Conservation (phyloP, 2,888 invertebrate species). For the Zelleria hepariella region DNA sequence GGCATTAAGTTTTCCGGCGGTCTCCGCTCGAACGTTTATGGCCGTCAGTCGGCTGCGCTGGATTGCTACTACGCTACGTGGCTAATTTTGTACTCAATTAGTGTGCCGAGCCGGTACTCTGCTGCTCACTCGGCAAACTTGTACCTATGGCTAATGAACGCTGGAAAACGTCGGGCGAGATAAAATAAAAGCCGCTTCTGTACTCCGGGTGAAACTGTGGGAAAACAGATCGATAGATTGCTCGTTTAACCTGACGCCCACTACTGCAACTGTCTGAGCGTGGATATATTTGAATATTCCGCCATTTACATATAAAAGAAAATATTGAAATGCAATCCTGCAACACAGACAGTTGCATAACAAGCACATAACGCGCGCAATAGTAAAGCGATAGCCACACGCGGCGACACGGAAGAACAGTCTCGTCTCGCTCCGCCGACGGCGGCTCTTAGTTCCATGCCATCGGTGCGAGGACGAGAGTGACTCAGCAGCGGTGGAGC, state of each 20-base stretch:
- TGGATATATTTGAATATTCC: background rate
- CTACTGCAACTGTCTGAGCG: background rate
- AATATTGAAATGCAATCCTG: background rate
- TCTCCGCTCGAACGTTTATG: conserved; percentile 13
- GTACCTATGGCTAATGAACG: background rate
- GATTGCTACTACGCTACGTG: conserved; percentile 20
- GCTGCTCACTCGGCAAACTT: background rate
- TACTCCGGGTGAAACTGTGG: background rate
- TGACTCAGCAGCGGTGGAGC: conserved; percentile 35
- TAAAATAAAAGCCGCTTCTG: background rate
- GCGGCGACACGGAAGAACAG: conserved; percentile 3
- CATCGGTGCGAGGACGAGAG: conserved; percentile 48
- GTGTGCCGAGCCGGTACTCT: conserved; percentile 13
- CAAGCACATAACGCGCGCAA: conserved; percentile 6
- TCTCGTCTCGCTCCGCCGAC: conserved; percentile 33
- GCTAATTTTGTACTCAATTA: conserved; percentile 36
- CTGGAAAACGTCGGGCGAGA: background rate
- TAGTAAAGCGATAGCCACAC: background rate
- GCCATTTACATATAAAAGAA: no score
- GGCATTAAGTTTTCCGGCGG: conserved; percentile 12
- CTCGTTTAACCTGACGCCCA: background rate
- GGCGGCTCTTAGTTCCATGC: conserved; percentile 37
- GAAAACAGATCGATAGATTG: background rate
- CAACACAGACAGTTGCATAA: background rate
- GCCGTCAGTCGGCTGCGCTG: conserved; percentile 16